Percentiles rank a stretch among this genome's conserved stretches.
Conservation (phyloP, 2,113 vertebrate genomes). For the Neotragus moschatus region DNA sequence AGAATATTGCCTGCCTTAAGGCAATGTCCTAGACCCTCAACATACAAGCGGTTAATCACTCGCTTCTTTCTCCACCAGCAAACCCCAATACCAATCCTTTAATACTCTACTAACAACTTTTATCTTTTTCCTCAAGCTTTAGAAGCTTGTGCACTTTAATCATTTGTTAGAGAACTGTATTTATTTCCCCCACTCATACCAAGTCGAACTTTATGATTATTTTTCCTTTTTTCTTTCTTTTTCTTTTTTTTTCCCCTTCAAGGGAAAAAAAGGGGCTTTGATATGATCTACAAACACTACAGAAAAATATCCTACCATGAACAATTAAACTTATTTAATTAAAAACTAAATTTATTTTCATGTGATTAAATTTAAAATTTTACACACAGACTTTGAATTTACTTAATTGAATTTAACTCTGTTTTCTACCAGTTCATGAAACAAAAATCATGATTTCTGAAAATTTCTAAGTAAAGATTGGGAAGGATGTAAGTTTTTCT, state of each 20-base stretch:
- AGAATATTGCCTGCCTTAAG: neutral
- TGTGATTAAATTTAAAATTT: slow-evolving; percentile 27
- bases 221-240: neutral
- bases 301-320: slow-evolving; percentile 53
- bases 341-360: slow-evolving; percentile 5
- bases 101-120: neutral
- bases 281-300: slow-evolving; percentile 47
- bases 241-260: slow-evolving; percentile 50
- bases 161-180: neutral
- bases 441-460: slow-evolving; percentile 45
- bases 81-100: neutral
- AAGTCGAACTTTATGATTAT: slow-evolving; percentile 23
- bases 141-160: neutral
- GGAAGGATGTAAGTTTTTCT: slow-evolving; percentile 29
- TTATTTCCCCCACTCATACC: neutral
- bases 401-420: slow-evolving; percentile 26
- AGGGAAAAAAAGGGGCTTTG: slow-evolving; percentile 54
- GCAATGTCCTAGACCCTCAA: too few species aligned
- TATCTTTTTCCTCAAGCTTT: neutral
- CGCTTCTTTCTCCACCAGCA: neutral
- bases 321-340: slow-evolving; percentile 55
- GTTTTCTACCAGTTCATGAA: slow-evolving; percentile 60
- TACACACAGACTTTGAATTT: neutral
- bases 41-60: neutral
- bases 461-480: slow-evolving; percentile 59